These are phyloP conservation scores for Australoheros scitulus DNA, from an alignment of 2,113 vertebrate species.

Conservation along the genomic window DNA sequence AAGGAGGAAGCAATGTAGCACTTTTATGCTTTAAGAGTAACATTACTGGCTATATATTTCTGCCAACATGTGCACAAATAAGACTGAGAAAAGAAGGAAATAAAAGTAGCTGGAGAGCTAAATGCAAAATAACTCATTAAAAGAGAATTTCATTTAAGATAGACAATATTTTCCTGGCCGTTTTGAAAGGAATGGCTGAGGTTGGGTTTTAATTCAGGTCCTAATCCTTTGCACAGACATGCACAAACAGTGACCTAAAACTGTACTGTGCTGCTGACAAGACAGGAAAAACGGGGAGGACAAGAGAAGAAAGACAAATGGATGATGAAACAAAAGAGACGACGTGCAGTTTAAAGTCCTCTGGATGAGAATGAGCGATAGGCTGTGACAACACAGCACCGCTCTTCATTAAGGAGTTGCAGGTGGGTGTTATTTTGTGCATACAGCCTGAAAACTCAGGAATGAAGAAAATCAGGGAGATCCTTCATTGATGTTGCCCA, in stretches of 20 bases:
- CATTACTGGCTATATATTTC: conserved; percentile 3
- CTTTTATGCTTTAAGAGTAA: conserved; percentile 29
- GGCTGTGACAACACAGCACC: background rate
- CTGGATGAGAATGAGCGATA: background rate
- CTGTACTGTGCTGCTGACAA: background rate
- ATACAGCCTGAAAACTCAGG: background rate
- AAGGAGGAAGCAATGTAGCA: conserved; percentile 52
- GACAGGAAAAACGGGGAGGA: background rate
- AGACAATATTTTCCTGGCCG: background rate
- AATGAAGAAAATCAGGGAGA: background rate
- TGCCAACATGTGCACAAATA: background rate
- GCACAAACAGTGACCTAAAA: background rate
- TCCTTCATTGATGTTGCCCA: rapidly evolving
- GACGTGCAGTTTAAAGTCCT: background rate
- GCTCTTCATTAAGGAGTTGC: background rate
- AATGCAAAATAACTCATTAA: background rate
- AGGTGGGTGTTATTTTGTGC: background rate
- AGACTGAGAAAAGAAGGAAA: background rate
- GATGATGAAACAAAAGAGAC: background rate
- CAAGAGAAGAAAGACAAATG: background rate
- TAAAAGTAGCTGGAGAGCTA: background rate
- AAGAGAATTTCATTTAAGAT: background rate
- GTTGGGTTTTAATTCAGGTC: background rate
- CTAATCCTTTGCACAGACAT: background rate
- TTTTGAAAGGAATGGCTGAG: background rate